Base-by-base conservation (phyloP, 2,113 vertebrate species). In the Oreocharis arfaki region DNA sequence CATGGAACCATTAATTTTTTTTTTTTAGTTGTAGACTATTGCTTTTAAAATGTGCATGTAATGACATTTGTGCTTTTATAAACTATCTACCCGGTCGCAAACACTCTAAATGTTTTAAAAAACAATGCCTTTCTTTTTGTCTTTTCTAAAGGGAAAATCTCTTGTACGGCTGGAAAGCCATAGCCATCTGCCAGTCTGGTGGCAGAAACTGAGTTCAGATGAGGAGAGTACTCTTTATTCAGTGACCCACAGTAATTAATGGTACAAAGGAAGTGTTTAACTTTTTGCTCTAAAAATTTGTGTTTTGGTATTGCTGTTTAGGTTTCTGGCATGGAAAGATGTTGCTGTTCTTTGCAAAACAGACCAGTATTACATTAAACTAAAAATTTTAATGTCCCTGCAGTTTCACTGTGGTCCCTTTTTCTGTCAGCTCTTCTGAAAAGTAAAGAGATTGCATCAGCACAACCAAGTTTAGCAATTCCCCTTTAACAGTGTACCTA, bases 121-220 rank as follows among this genome's bases (percentile, higher is more conserved):
- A 53, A 12, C 41, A 90, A 56, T n/a, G 70, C 5, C 13, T 52
- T 82, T 76, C 28, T 49, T 82, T 82, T 52, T 59, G 37, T 13
- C 8, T 55, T 50, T 53, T 22, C 47, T n/a, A 41, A 90, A 95
- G 15, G 60, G 26, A 75, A 18, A 87, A 52, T 73, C n/a, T 87
- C 44, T 78, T 84, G 35, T 37, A 50, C 69, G 89, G 26, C 46
- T 87, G 81, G 67, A 79, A 87, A 87, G 33, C 46, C 63, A 47
- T 53, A 65, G 63, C 71, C 32, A 30, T 78, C 69, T 42, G 37
- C 89, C 49, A 69, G 16, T 74, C 65, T 67, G 57, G 49, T 91
- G 67, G 57, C 61, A 95, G 82, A 90, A 85, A 74, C 3, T 55
- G 85, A 65, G 75, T 95, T 97, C 92, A 97, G 44, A 83, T 88